Evolutionary conservation across 2,888 invertebrate species (phyloP).

Genomic region (Callyntrura guangdongensis): DNA sequence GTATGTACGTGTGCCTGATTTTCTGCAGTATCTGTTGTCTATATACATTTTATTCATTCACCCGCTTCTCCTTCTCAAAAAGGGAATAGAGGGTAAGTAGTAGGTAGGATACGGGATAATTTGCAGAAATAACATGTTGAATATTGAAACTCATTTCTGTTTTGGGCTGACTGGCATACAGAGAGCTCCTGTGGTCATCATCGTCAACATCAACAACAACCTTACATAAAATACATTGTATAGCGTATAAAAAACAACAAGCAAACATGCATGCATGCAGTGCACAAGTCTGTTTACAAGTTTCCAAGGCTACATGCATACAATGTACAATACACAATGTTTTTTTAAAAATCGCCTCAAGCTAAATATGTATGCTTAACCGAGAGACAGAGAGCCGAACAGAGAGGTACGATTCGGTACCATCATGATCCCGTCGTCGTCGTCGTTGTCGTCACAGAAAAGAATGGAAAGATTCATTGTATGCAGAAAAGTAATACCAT

Average conservation of each 20-base stretch:
- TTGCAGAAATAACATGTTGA: slow-evolving; percentile 47
- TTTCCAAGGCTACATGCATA: background rate
- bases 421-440: slow-evolving; percentile 35
- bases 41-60: slow-evolving; percentile 25
- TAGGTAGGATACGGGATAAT: slow-evolving; percentile 63
- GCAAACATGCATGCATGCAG: background rate
- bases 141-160: slow-evolving; percentile 32
- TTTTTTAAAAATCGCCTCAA: slow-evolving; percentile 12
- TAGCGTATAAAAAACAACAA: slow-evolving; percentile 12
- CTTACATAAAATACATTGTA: background rate
- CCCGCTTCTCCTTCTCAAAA: slow-evolving; percentile 44
- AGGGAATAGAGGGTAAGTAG: slow-evolving; percentile 45
- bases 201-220: slow-evolving; percentile 12
- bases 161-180: slow-evolving; percentile 21
- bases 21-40: slow-evolving; percentile 26
- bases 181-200: slow-evolving; percentile 49
- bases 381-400: slow-evolving; percentile 40
- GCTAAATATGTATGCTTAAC: background rate
- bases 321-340: background rate
- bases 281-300: slow-evolving; percentile 7
- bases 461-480: slow-evolving; percentile 48
- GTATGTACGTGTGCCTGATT: background rate
- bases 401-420: slow-evolving; percentile 53
- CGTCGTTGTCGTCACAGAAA: background rate
- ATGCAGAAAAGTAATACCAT: background rate